Percentiles rank a stretch among this genome's conserved stretches.
These are phyloP conservation scores for Cricetomys ansorgei DNA, from an alignment of 2,113 vertebrate genomes.

Conservation along the genomic window DNA sequence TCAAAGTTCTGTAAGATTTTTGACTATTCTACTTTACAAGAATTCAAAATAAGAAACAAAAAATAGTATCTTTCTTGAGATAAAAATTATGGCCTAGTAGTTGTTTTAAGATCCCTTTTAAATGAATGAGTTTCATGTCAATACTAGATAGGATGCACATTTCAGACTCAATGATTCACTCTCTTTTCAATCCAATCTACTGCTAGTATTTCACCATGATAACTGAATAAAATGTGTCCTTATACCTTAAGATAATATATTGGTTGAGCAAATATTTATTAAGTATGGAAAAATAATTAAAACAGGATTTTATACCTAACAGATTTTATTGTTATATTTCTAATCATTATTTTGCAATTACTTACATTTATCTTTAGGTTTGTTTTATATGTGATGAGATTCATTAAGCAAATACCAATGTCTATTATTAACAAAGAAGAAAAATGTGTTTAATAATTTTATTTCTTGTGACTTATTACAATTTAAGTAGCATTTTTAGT, in stretches of 20 bases:
- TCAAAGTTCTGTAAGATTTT: background rate
- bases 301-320: background rate
- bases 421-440: background rate
- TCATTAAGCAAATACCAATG: background rate
- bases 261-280: background rate
- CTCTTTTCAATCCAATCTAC: background rate
- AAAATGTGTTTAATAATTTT: background rate
- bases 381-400: background rate
- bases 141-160: background rate
- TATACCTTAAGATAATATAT: background rate
- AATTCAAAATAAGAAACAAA: slow-evolving; percentile 44
- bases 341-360: slow-evolving; percentile 28
- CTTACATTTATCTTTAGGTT: background rate
- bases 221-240: background rate
- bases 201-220: background rate
- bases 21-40: slow-evolving; percentile 47
- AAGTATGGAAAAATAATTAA: background rate
- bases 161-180: background rate
- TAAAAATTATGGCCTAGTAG: slow-evolving; percentile 19
- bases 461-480: background rate
- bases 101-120: background rate
- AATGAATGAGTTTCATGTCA: background rate
- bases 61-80: background rate
- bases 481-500: background rate
- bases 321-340: background rate